Percentiles rank a stretch among this genome's conserved stretches.
Evolutionary conservation across 2,888 invertebrate genomes (phyloP).

Genomic region (Andrena dorsata): DNA sequence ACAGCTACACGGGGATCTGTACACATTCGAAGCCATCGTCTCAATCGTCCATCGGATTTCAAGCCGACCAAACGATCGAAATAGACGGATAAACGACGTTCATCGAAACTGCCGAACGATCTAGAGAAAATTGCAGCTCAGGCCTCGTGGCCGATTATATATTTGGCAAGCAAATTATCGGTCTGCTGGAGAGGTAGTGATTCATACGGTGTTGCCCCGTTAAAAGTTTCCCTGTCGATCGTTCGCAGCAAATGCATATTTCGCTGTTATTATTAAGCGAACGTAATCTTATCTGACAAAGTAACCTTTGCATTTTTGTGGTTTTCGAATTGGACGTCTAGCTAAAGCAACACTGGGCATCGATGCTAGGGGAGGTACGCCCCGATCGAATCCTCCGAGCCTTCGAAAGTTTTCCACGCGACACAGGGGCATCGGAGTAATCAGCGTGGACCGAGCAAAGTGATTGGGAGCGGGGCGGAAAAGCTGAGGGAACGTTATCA

Average conservation of each 20-base stretch:
- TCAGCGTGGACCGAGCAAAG: neutral
- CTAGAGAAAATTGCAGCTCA: slow-evolving; percentile 11
- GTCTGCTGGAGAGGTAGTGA: slow-evolving; percentile 1
- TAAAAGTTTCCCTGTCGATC: slow-evolving; percentile 6
- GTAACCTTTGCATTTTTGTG: neutral
- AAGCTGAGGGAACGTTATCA: slow-evolving; percentile 7
- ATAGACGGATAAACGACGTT: slow-evolving; percentile 19
- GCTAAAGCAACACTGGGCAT: neutral
- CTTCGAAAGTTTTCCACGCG: neutral
- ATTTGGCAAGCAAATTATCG: slow-evolving; percentile 38
- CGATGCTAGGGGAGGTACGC: neutral
- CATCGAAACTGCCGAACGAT: neutral
- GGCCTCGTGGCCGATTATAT: neutral
- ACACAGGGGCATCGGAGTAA: neutral
- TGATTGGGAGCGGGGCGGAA: neutral
- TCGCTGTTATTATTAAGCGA: neutral
- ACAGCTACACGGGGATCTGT: neutral
- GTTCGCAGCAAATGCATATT: neutral
- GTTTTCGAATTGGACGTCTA: neutral
- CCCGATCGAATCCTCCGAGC: neutral
- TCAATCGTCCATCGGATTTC: slow-evolving; percentile 16
- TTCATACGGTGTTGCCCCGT: slow-evolving; percentile 12
- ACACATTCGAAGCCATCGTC: slow-evolving; percentile 3
- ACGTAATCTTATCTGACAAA: neutral
- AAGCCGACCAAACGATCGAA: slow-evolving; percentile 11